Evolutionary conservation across 2,888 invertebrate species (phyloP), one percentile per base, ranked within the genome.

Genomic region (Invenusta paracnida): DNA sequence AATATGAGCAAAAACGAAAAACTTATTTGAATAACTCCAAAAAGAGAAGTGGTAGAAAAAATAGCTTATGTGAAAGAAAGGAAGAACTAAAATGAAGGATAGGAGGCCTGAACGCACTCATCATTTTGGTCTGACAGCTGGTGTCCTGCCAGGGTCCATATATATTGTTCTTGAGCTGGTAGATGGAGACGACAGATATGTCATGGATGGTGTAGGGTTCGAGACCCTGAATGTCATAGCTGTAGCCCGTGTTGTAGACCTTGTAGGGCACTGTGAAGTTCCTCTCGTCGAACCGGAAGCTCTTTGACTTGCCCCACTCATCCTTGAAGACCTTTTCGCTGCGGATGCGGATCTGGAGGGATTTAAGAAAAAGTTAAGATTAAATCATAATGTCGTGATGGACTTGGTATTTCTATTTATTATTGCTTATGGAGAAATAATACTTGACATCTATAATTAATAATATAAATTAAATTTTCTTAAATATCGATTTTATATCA

Each of bases 131-230:
- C 27, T n/a, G 83, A 29, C 81, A 85, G n/a, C 82, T 83, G 83
- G 83, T 83, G 1, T 23, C 2, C 27, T n/a, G 17, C 73, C 73
- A 73, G 2, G 5, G 17, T 5, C 73, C 73, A 2, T 23, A 73
- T 2, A 73, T 23, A 23, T 73, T 73, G 27, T 23, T 23, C 2
- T 73, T 73, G 86, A 91, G 89, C 79, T 87, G 87, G 88, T 90
- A 91, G 73, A 88, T 87, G n/a, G 90, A 89, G 25, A 89, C 90
- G 86, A 91, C 90, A 88, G 90, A 91, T 88, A 91, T 90, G 84
- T 88, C 88, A 88, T 90, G 91, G 31, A 89, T 88, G 87, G 90
- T 90, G 85, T 89, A 89, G 0, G 91, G 91, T 82, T 88, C 87
- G 1, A 91, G 89, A 30, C 89, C 88, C 27, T 88, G 87, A 28